Percentiles rank a stretch among this genome's conserved stretches.
These are phyloP conservation scores for Argyrosomus japonicus DNA, from an alignment of 2,113 vertebrate genomes.

Conservation along the genomic window DNA sequence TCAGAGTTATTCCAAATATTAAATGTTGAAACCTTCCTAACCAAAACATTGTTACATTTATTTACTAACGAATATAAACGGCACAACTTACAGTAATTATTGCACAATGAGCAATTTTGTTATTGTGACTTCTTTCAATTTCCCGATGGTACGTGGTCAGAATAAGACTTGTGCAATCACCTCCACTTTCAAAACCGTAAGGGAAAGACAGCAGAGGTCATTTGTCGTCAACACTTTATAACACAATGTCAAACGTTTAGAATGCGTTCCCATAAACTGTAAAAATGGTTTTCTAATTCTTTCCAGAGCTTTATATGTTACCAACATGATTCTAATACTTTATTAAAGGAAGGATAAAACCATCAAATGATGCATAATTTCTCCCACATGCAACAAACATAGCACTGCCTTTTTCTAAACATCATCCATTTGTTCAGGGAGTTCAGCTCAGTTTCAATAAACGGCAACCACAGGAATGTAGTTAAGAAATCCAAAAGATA, in stretches of 20 bases:
- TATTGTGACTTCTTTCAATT: neutral
- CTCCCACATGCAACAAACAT: neutral
- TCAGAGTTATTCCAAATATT: neutral
- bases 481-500: neutral
- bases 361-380: neutral
- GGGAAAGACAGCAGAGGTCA: neutral
- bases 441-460: neutral
- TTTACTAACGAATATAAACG: neutral
- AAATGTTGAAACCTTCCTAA: neutral
- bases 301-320: conserved; percentile 6
- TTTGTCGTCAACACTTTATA: neutral
- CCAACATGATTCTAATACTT: conserved; percentile 12
- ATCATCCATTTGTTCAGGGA: neutral
- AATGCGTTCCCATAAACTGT: neutral
- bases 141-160: neutral
- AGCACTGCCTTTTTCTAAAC: conserved; percentile 4
- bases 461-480: neutral
- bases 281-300: neutral
- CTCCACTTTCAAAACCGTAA: neutral
- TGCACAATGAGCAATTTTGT: neutral
- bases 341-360: neutral
- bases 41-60: neutral
- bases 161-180: neutral
- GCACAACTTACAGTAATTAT: neutral
- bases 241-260: neutral